Conservation (phyloP, 2,797 vertebrate species). For the Bothrops alternatus region DNA sequence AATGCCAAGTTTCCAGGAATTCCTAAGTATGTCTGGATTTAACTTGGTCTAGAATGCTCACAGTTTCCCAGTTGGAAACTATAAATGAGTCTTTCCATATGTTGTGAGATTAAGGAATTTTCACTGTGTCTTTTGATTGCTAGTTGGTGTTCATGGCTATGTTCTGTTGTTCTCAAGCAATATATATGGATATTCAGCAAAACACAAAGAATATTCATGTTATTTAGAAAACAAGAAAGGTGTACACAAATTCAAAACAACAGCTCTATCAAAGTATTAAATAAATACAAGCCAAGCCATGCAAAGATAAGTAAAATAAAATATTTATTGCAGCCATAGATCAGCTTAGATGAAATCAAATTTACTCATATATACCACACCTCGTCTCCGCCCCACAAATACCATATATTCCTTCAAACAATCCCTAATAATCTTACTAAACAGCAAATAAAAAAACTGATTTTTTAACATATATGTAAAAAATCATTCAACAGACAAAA, state of each 20-base stretch:
- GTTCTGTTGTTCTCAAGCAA: neutral
- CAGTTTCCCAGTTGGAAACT: neutral
- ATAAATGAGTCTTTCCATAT: neutral
- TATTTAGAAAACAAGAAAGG: neutral
- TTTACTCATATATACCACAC: neutral
- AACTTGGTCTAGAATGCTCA: neutral
- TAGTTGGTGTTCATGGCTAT: neutral
- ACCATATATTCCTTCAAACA: neutral
- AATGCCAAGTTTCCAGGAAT: neutral
- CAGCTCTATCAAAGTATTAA: neutral
- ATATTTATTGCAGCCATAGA: neutral
- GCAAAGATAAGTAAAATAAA: neutral
- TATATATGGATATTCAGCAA: neutral
- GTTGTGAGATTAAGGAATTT: neutral
- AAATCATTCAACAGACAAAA: neutral
- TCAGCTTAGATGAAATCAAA: neutral
- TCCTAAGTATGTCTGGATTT: neutral
- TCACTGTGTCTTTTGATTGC: neutral
- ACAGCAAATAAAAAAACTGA: neutral
- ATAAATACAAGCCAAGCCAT: neutral
- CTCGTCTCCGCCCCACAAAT: neutral
- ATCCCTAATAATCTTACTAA: neutral
- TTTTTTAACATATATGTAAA: neutral
- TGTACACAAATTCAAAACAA: neutral
- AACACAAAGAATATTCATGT: neutral